A percentile compares a stretch with the other conserved stretches of the same genome.
Evolutionary conservation across 2,797 vertebrate species (phyloP).

Genomic region (Lutjanus campechanus): DNA sequence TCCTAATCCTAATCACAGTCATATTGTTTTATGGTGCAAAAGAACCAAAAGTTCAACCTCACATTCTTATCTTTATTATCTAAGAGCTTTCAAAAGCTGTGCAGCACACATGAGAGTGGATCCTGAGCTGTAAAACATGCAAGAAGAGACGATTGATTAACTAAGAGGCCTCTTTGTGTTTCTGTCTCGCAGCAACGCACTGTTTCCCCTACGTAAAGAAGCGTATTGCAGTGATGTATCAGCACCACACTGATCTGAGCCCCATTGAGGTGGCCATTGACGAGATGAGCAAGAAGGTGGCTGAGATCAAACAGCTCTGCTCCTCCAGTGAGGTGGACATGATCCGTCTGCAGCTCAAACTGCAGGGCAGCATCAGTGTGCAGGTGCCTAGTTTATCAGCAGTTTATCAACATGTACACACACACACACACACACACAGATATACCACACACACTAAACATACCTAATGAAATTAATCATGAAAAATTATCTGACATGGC

Average conservation of each 20-base stretch:
- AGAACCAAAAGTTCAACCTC: slow-evolving; percentile 73
- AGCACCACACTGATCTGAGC: slow-evolving; percentile 96
- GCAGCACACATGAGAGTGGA: not conserved
- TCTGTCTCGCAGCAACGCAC: slow-evolving; percentile 90
- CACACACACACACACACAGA: not conserved
- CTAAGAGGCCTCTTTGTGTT: not conserved
- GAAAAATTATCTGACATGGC: not conserved
- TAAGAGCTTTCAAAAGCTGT: slow-evolving; percentile 14
- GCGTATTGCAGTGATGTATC: slow-evolving; percentile 97
- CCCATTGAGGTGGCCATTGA: slow-evolving; percentile 99
- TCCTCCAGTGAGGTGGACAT: slow-evolving; percentile 95
- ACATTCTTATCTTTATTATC: slow-evolving; percentile 69
- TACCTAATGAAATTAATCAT: not conserved
- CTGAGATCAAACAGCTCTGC: slow-evolving; percentile 93
- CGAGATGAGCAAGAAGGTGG: slow-evolving; percentile 98
- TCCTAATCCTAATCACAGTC: slow-evolving; percentile 53
- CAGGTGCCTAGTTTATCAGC: slow-evolving; percentile 85
- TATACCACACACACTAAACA: not conserved
- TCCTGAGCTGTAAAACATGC: slow-evolving; percentile 27
- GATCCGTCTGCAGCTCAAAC: slow-evolving; percentile 97
- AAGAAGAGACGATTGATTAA: not conserved
- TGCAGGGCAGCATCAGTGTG: slow-evolving; percentile 97
- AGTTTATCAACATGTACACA: not conserved
- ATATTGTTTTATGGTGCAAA: slow-evolving; percentile 71
- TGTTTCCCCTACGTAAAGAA: slow-evolving; percentile 98